phyloP scores from a whole-genome alignment of 2,113 vertebrate species.

The Lycaon pictus region DNA sequence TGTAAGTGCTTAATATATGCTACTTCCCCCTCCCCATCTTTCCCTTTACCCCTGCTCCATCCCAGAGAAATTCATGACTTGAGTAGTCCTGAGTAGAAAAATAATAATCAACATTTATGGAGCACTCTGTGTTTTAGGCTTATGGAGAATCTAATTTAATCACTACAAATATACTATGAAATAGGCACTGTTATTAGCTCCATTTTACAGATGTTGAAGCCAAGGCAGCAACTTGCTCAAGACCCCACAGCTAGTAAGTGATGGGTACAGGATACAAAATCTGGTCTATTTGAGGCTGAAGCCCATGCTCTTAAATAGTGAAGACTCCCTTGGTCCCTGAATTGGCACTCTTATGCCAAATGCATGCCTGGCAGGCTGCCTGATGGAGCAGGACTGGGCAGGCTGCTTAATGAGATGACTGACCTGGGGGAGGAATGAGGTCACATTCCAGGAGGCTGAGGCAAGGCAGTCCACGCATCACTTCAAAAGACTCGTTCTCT shows the following conservation, averaged over 20 bases:
- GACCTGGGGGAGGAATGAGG: constrained; percentile 68
- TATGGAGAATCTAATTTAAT: background rate
- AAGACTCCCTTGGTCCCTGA: background rate
- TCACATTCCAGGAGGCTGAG: constrained; percentile 74
- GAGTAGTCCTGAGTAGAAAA: background rate
- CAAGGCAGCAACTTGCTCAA: background rate
- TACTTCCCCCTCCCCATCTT: background rate
- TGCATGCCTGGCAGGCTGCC: constrained; percentile 31
- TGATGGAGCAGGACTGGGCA: constrained; percentile 51
- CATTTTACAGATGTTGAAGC: background rate
- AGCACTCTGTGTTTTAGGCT: background rate
- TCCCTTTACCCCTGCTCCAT: background rate
- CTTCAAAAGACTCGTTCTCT: constrained; percentile 44
- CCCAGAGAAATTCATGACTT: background rate
- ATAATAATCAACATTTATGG: background rate
- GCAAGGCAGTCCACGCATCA: background rate
- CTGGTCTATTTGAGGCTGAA: background rate
- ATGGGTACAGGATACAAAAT: background rate
- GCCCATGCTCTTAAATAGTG: background rate
- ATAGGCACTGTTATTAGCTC: background rate
- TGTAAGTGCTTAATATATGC: too few relatives aligned
- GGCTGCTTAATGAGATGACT: constrained; percentile 55
- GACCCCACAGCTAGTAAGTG: background rate
- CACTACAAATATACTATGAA: background rate
- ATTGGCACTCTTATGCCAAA: background rate